These are phyloP conservation scores for Alviniconcha strummeri DNA, from an alignment of 2,888 invertebrate genomes.

Conservation along the genomic window DNA sequence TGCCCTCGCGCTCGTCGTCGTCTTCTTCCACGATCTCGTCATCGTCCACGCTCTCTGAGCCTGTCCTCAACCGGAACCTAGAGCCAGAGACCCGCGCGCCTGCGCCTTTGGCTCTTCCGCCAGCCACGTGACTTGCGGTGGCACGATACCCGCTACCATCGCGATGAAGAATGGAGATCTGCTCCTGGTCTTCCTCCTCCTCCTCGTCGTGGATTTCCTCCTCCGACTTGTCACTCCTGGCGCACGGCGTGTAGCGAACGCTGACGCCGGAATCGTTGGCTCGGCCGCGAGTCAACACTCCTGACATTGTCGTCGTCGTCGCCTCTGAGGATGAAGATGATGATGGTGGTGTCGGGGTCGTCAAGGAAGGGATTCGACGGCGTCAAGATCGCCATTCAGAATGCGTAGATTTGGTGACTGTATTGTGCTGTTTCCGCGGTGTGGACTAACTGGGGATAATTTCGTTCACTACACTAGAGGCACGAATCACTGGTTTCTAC, in stretches of 20 bases:
- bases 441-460: not conserved
- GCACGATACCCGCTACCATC: conserved; percentile 41
- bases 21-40: conserved; percentile 75
- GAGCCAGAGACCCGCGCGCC: conserved; percentile 75
- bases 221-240: conserved; percentile 73
- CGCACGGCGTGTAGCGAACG: conserved; percentile 71
- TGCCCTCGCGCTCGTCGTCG: conserved; percentile 75
- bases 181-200: conserved; percentile 18
- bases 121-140: not conserved
- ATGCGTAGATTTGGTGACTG: not conserved
- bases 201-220: conserved; percentile 35
- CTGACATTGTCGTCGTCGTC: conserved; percentile 51
- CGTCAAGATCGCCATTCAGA: conserved; percentile 26
- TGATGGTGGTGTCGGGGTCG: not conserved
- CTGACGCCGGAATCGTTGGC: conserved; percentile 52
- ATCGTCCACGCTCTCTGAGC: conserved; percentile 7
- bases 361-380: not conserved
- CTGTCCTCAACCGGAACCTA: not conserved
- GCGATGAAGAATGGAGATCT: conserved; percentile 26
- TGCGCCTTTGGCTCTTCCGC: conserved; percentile 63
- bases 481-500: not conserved
- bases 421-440: not conserved
- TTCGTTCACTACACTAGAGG: too few relatives aligned
- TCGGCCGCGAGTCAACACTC: conserved; percentile 50
- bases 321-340: conserved; percentile 2